Evolutionary conservation across 2,888 invertebrate genomes (phyloP).

Genomic region (Itoplectis maculator): DNA sequence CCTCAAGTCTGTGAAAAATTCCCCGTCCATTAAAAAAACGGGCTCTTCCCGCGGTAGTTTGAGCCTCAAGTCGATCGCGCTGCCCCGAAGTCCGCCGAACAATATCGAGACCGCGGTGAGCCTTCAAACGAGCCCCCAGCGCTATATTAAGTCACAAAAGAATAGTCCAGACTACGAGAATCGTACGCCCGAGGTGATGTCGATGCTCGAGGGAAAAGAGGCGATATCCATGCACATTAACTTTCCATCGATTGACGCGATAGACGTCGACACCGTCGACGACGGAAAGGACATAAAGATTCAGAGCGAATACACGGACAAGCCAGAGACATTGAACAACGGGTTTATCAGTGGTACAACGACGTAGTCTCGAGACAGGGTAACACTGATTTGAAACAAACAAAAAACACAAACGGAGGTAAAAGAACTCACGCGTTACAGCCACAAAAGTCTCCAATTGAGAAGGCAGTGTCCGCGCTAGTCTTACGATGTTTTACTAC

Average conservation of each 20-base stretch:
- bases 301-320: slow-evolving; percentile 74
- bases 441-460: slow-evolving; percentile 16
- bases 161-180: slow-evolving; percentile 81
- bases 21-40: slow-evolving; percentile 79
- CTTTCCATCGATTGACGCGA: slow-evolving; percentile 77
- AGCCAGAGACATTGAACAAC: slow-evolving; percentile 80
- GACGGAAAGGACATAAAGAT: slow-evolving; percentile 68
- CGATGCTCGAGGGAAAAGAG: slow-evolving; percentile 71
- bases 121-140: slow-evolving; percentile 55
- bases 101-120: slow-evolving; percentile 50
- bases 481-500: slow-evolving; percentile 62
- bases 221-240: slow-evolving; percentile 73
- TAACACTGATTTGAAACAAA: slow-evolving; percentile 16
- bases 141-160: slow-evolving; percentile 60
- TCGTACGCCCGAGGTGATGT: slow-evolving; percentile 77
- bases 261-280: slow-evolving; percentile 71
- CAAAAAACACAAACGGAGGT: slow-evolving; percentile 10
- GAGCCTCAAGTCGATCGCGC: slow-evolving; percentile 77
- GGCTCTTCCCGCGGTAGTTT: slow-evolving; percentile 75
- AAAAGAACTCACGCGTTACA: slow-evolving; percentile 38
- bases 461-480: slow-evolving; percentile 56
- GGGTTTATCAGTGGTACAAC: slow-evolving; percentile 81
- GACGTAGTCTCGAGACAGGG: slow-evolving; percentile 75
- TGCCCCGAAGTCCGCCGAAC: slow-evolving; percentile 78
- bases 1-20: slow-evolving; percentile 79